Conservation (phyloP, 2,797 vertebrate genomes). For the Phataginus tricuspis region DNA sequence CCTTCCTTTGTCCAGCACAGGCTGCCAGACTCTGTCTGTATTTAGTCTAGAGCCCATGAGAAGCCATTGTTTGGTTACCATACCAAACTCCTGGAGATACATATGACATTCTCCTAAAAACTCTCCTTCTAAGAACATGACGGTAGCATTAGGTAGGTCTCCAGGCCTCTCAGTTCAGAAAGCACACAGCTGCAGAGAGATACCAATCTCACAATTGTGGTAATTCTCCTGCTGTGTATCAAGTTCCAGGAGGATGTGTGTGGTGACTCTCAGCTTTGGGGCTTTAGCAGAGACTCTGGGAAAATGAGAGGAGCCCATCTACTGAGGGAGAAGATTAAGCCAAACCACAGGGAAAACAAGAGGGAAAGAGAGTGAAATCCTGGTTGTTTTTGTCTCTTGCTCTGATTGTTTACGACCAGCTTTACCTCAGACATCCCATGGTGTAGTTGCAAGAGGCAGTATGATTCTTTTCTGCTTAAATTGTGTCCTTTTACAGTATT, state of each 20-base stretch:
- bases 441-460: background rate
- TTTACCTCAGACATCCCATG: background rate
- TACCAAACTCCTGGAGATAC: background rate
- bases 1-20: background rate
- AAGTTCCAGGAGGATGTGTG: background rate
- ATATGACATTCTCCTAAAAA: background rate
- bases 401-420: background rate
- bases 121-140: background rate
- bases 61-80: background rate
- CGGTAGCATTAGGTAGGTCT: background rate
- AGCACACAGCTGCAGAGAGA: background rate
- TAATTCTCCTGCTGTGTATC: background rate
- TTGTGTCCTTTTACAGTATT: background rate
- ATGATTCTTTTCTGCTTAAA: background rate
- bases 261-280: background rate
- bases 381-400: background rate
- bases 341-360: background rate
- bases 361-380: background rate
- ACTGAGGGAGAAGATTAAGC: background rate
- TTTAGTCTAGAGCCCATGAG: background rate
- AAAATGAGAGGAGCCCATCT: background rate
- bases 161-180: background rate
- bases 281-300: background rate
- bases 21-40: background rate
- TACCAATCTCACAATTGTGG: accelerated